Conservation (phyloP, 2,797 vertebrate genomes). For the Cryptoblepharus egeriae region DNA sequence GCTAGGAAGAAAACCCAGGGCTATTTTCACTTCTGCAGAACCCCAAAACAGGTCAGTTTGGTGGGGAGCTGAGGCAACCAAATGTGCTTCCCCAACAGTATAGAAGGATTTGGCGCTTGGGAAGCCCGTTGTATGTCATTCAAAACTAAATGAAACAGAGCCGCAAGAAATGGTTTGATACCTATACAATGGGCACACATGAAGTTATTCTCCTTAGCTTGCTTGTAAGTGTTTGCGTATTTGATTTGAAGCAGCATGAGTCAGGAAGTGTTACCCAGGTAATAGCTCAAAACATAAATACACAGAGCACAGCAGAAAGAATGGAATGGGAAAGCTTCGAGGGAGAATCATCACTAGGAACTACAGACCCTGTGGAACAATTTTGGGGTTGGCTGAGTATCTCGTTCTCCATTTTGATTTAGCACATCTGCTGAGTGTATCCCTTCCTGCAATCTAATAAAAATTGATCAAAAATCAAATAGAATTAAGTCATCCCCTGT, state of each 20-base stretch:
- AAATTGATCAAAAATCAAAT: neutral
- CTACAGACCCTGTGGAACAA: neutral
- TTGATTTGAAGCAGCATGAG: neutral
- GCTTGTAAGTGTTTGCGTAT: neutral
- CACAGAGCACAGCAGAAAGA: neutral
- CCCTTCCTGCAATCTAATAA: neutral
- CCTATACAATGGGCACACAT: constrained; percentile 15
- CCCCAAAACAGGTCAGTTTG: constrained; percentile 47
- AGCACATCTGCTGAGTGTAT: neutral
- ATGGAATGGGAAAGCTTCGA: rapidly evolving
- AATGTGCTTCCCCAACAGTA: constrained; percentile 48
- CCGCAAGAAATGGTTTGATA: constrained; percentile 17
- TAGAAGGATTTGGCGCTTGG: constrained; percentile 40
- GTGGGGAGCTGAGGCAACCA: constrained; percentile 16
- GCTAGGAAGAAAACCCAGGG: constrained; percentile 58
- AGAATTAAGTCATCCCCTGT: neutral
- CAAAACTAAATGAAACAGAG: constrained; percentile 38
- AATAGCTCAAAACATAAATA: constrained; percentile 14
- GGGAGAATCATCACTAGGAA: neutral
- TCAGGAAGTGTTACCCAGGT: constrained; percentile 16
- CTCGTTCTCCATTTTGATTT: neutral
- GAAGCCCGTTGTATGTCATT: constrained; percentile 25
- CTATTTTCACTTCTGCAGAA: constrained; percentile 58
- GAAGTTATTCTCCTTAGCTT: constrained; percentile 23
- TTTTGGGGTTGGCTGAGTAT: neutral